These are phyloP conservation scores for Sula dactylatra DNA, from an alignment of 2,113 vertebrate species.

Conservation along the genomic window DNA sequence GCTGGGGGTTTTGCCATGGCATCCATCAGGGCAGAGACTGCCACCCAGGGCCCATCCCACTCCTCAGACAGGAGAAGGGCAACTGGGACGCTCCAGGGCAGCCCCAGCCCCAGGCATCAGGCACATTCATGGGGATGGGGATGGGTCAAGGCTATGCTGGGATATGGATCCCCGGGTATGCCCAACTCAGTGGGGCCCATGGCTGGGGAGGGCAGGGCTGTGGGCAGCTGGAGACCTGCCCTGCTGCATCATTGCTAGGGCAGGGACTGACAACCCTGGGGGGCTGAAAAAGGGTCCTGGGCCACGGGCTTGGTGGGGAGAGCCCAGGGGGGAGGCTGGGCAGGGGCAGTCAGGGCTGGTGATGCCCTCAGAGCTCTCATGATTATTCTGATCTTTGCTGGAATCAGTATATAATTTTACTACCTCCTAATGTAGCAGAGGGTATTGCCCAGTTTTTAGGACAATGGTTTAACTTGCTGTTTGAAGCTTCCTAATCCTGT, in stretches of 20 bases:
- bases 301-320: no score
- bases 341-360: neutral
- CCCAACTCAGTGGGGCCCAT: accelerated
- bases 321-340: neutral
- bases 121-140: neutral
- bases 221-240: neutral
- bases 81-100: neutral
- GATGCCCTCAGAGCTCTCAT: neutral
- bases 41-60: no score
- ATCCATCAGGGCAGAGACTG: neutral
- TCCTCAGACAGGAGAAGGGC: neutral
- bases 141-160: neutral
- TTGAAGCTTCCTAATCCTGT: neutral
- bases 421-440: neutral
- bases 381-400: neutral
- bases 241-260: no score
- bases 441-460: neutral
- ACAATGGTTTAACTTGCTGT: neutral
- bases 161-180: accelerated
- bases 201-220: neutral
- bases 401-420: neutral
- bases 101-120: accelerated
- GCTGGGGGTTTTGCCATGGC: neutral
- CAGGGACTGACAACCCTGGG: neutral
- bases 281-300: neutral